Base-by-base conservation (phyloP, 2,113 vertebrate genomes). In the Cricetomys ansorgei region DNA sequence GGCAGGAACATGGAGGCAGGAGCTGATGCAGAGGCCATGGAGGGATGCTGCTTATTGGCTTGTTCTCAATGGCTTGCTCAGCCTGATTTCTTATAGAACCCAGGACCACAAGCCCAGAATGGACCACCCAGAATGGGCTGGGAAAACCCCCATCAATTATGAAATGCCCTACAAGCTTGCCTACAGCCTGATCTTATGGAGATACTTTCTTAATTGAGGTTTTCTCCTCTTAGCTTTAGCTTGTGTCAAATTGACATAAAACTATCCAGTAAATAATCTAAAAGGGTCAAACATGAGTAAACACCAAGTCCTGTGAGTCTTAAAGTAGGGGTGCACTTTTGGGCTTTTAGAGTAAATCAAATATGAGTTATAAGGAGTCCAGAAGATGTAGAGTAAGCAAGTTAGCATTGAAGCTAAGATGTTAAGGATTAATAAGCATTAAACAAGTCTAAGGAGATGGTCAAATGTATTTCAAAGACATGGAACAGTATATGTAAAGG, bases 281-380 rank as follows among this genome's bases (percentile, higher is more conserved):
- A 72, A 40, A 15, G 43, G 73, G 73, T 27, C 73, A 75, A 27
- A 75, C 40, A 11, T 27, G 25, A 75, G 7, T 29, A 29, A 45
- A 75, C 43, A 48, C 43, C 73, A 25, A 48, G n/a, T 76, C 8
- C 23, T 4, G 15, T 15, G 29, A 50, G 7, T 53, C 29, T 50
- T 16, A 53, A 3, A 17, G 19, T 4, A 21, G 1, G 25, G 5
- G 45, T 34, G 4, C 0, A 15, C 37, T 67, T 55, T 12, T 48
- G 84, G 75, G 17, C 77, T 57, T 50, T 50, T 1, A 7, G 1
- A 50, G 23, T 15, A 34, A 76, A 8, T 25, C 53, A 43, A 8
- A 69, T 45, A 29, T 25, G 37, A n/a, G 40, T 55, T 19, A n/a
- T 59, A 43, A 69, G 50, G 48, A 75, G 21, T 19, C 34, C 17